Evolutionary conservation across 2,888 invertebrate species (phyloP).

Genomic region (Coenonympha arcania): DNA sequence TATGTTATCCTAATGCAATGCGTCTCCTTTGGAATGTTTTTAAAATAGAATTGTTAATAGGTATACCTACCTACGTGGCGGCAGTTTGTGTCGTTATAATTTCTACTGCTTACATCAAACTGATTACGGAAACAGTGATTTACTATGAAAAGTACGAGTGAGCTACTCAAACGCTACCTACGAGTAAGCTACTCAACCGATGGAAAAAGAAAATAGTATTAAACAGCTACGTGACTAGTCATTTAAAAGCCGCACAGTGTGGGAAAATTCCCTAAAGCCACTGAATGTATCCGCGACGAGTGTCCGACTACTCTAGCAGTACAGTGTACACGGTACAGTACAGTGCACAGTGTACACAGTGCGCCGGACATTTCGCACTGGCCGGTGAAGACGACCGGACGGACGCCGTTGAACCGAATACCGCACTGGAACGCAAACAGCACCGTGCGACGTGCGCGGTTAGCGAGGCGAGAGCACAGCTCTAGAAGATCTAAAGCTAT

Average conservation of each 20-base stretch:
- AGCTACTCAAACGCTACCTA: neutral
- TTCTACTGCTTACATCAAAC: too few relatives aligned
- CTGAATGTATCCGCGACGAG: conserved; percentile 1
- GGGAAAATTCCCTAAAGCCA: conserved; percentile 8
- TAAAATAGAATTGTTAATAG: too few relatives aligned
- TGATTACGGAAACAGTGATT: too few relatives aligned
- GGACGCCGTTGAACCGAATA: conserved; percentile 45
- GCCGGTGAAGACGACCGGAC: conserved; percentile 50
- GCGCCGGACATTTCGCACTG: conserved; percentile 45
- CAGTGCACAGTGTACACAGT: conserved; percentile 16
- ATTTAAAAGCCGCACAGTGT: neutral
- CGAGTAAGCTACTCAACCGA: neutral
- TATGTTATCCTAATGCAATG: too few relatives aligned
- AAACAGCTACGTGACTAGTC: neutral
- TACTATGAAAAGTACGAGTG: neutral
- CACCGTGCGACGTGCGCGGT: conserved; percentile 48
- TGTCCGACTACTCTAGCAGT: neutral
- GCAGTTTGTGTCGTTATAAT: too few relatives aligned
- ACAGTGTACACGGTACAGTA: neutral
- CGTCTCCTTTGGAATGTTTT: too few relatives aligned
- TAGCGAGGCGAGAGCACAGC: conserved; percentile 38
- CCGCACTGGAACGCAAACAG: conserved; percentile 47
- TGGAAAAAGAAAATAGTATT: neutral
- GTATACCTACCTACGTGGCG: too few relatives aligned
- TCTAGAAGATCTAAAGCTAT: neutral